Percentiles rank a stretch among this genome's conserved stretches.
Conservation (phyloP, 2,113 vertebrate genomes). For the Nothobranchius kuhntae region DNA sequence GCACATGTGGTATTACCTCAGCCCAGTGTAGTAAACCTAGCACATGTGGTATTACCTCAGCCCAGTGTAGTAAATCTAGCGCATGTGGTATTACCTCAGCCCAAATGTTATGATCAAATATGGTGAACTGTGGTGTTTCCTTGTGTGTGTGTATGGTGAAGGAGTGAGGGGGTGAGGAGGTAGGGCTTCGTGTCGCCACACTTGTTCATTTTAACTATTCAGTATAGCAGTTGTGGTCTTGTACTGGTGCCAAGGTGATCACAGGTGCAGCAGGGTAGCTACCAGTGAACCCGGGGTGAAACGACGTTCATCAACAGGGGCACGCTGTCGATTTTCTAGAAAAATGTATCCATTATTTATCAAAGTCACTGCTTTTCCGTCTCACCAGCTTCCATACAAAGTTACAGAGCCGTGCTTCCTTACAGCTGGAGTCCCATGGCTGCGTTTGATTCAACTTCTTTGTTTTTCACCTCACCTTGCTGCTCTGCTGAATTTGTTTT, state of each 20-base stretch:
- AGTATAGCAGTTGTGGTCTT: constrained; percentile 38
- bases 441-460: constrained; percentile 22
- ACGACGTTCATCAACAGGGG: constrained; percentile 19
- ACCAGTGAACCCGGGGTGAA: constrained; percentile 27
- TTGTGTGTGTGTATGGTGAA: not conserved
- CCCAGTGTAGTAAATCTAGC: too few relatives aligned
- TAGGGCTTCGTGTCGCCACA: not conserved
- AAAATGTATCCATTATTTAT: constrained; percentile 41
- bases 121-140: constrained; percentile 22
- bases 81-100: too few relatives aligned
- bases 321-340: not conserved
- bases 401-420: not conserved
- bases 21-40: too few relatives aligned
- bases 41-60: too few relatives aligned
- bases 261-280: constrained; percentile 13
- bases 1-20: too few relatives aligned
- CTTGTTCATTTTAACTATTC: constrained; percentile 13
- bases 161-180: too few relatives aligned
- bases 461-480: constrained; percentile 38
- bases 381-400: constrained; percentile 7
- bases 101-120: not conserved
- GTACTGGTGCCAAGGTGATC: constrained; percentile 47
- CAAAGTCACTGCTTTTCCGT: constrained; percentile 4
- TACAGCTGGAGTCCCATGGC: constrained; percentile 11
- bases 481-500: constrained; percentile 26